A percentile compares a stretch with the other conserved stretches of the same genome.
Evolutionary conservation across 1,140 invertebrate species (phyloP).

Genomic region (Platyscapa corneri): DNA sequence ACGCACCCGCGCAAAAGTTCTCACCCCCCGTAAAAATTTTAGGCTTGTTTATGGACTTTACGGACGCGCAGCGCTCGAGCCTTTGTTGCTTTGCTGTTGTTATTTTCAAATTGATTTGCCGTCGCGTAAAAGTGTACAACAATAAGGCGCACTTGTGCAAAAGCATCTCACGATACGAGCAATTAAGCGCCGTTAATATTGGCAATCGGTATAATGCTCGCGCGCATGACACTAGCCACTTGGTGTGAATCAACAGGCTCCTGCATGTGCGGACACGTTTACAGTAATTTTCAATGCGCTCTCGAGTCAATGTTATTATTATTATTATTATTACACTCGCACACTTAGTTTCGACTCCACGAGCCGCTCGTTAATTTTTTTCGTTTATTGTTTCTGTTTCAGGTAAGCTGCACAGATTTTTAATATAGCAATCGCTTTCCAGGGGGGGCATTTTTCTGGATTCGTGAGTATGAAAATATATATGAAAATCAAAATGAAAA

Average conservation of each 20-base stretch:
- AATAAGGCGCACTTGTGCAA: background rate
- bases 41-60: no score
- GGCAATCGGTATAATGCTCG: no score
- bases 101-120: no score
- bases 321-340: no score
- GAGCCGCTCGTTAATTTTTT: no score
- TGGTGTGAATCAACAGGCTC: background rate
- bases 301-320: background rate
- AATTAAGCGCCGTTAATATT: background rate
- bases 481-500: no score
- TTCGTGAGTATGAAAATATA: background rate
- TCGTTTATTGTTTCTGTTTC: background rate
- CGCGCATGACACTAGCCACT: background rate
- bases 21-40: no score
- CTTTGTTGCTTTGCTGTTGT: no score
- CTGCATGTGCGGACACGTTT: background rate
- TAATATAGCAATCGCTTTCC: background rate
- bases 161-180: background rate
- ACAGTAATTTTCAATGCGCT: background rate
- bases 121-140: no score
- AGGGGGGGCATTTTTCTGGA: background rate
- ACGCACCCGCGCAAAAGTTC: no score
- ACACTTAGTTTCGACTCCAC: no score
- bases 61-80: no score
- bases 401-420: background rate